These are phyloP conservation scores for Trichomalopsis sarcophagae DNA, from an alignment of 1,140 invertebrate genomes.

Conservation along the genomic window DNA sequence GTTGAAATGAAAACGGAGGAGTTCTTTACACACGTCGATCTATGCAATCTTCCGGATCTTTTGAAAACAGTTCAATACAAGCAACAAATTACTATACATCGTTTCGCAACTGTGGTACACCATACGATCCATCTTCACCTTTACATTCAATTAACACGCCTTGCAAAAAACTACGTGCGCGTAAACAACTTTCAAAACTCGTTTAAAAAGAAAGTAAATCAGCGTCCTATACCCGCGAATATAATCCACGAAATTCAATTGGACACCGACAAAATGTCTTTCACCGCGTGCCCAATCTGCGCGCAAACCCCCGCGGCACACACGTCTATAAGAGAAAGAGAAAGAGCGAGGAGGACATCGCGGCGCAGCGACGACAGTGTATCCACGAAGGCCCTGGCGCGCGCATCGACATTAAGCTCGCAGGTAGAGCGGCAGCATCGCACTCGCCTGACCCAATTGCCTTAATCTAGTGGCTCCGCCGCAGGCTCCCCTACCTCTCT, in stretches of 20 bases:
- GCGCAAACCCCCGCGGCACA: background rate
- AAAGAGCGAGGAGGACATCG: background rate
- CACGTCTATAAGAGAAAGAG: slow-evolving; percentile 7
- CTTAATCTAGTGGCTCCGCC: slow-evolving; percentile 66
- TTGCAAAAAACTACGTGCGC: too few relatives aligned
- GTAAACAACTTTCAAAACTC: too few relatives aligned
- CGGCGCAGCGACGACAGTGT: slow-evolving; percentile 9
- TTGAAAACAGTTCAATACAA: too few relatives aligned
- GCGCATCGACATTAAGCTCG: slow-evolving; percentile 2
- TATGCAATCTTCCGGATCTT: too few relatives aligned
- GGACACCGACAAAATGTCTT: background rate
- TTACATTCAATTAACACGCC: too few relatives aligned
- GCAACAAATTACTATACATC: too few relatives aligned
- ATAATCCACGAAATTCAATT: background rate
- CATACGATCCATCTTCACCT: too few relatives aligned
- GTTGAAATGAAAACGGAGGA: too few relatives aligned
- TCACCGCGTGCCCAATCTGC: background rate
- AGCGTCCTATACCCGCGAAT: too few relatives aligned
- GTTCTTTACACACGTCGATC: too few relatives aligned
- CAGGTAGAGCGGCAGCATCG: slow-evolving; percentile 2
- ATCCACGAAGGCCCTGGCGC: slow-evolving; percentile 11
- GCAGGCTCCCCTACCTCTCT: slow-evolving; percentile 21
- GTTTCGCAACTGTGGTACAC: too few relatives aligned
- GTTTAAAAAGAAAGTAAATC: too few relatives aligned
- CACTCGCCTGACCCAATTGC: slow-evolving; percentile 67